Conservation (phyloP, 2,888 invertebrate genomes). For the Ligdia adustata region DNA sequence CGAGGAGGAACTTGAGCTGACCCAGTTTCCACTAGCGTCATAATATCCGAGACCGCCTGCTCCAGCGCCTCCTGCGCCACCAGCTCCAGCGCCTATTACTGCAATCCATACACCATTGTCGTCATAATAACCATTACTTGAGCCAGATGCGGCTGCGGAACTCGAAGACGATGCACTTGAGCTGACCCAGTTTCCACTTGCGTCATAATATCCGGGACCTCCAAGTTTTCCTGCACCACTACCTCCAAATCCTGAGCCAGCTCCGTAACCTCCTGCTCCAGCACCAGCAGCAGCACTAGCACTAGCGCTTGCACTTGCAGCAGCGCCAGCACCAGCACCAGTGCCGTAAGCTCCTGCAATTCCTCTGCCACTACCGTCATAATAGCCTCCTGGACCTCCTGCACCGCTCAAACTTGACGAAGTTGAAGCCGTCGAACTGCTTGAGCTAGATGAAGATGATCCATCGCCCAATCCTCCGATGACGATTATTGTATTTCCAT, state of each 20-base stretch:
- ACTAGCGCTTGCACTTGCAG: neutral
- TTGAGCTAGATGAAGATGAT: neutral
- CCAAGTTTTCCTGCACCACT: neutral
- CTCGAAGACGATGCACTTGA: too few relatives aligned
- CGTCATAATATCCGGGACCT: neutral
- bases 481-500: too few relatives aligned
- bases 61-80: too few relatives aligned
- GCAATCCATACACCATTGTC: too few relatives aligned
- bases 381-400: constrained; percentile 18
- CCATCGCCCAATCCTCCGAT: too few relatives aligned
- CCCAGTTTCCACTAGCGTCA: neutral
- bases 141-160: constrained; percentile 1
- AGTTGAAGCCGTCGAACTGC: neutral
- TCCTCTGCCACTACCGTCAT: neutral
- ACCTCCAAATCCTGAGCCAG: neutral
- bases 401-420: neutral
- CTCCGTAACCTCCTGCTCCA: neutral
- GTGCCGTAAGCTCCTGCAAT: neutral
- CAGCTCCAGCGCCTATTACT: neutral
- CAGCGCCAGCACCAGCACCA: neutral
- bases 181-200: neutral
- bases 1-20: neutral
- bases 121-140: neutral
- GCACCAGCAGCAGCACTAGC: neutral
- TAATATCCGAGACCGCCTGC: too few relatives aligned